These are phyloP conservation scores for Tragelaphus strepsiceros DNA, from an alignment of 2,113 vertebrate genomes.

Conservation along the genomic window DNA sequence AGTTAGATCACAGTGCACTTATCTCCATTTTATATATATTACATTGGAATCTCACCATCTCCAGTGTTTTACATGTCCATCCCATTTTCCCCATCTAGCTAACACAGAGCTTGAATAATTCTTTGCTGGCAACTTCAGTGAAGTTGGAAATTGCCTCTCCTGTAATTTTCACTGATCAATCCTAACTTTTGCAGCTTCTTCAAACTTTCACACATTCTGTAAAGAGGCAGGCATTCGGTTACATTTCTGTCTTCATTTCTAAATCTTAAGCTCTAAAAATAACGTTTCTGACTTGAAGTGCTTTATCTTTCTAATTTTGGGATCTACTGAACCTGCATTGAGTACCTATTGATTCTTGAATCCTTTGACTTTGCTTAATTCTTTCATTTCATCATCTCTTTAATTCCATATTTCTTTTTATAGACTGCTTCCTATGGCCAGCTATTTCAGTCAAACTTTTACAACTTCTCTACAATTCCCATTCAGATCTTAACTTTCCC, in stretches of 20 bases:
- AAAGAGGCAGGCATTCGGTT: background rate
- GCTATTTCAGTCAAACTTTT: background rate
- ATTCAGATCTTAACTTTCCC: background rate
- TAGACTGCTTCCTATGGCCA: background rate
- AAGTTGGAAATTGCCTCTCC: background rate
- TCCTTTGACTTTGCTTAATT: background rate
- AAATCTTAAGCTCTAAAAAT: background rate
- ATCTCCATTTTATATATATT: background rate
- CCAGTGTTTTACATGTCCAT: background rate
- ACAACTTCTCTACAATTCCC: background rate
- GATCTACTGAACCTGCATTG: background rate
- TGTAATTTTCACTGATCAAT: background rate
- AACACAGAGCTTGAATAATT: background rate
- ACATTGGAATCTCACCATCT: background rate
- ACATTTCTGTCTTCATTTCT: background rate
- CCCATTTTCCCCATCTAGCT: background rate
- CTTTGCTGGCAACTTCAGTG: background rate
- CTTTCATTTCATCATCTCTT: background rate
- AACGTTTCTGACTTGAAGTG: background rate
- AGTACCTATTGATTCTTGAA: background rate
- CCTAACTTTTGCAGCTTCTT: background rate
- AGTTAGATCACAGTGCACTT: background rate
- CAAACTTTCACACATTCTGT: background rate
- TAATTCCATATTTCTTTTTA: background rate
- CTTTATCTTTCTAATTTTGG: background rate